Conservation (phyloP, 2,888 invertebrate species). For the Sarcophaga caerulescens region DNA sequence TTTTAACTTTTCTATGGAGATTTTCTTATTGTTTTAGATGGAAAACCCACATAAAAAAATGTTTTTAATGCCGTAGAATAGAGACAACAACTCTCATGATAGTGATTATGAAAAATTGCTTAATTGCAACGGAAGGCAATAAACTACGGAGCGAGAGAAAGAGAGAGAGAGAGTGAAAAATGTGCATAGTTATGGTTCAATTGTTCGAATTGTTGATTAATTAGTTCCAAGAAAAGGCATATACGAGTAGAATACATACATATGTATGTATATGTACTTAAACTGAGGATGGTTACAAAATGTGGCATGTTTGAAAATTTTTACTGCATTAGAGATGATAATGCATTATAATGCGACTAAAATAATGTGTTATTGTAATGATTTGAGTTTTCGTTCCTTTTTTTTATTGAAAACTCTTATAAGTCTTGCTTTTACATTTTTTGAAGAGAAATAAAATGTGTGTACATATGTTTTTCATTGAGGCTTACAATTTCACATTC, state of each 20-base stretch:
- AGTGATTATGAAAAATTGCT: constrained; percentile 67
- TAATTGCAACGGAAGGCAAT: constrained; percentile 55
- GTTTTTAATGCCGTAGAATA: constrained; percentile 5
- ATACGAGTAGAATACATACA: not conserved
- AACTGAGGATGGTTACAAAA: constrained; percentile 29
- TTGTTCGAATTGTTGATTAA: constrained; percentile 67
- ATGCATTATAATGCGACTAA: not conserved
- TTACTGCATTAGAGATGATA: constrained; percentile 7
- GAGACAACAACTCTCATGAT: constrained; percentile 13
- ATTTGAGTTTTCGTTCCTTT: not conserved
- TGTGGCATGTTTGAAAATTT: constrained; percentile 18
- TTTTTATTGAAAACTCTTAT: too few relatives aligned
- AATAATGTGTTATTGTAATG: not conserved
- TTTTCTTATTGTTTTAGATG: not conserved
- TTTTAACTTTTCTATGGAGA: not conserved
- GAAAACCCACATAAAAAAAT: constrained; percentile 48
- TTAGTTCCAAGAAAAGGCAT: constrained; percentile 59
- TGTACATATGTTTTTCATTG: too few relatives aligned
- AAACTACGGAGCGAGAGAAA: constrained; percentile 25
- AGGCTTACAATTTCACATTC: too few relatives aligned
- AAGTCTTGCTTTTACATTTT: too few relatives aligned
- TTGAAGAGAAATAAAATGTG: too few relatives aligned
- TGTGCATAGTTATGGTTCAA: constrained; percentile 64
- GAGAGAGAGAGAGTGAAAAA: not conserved
- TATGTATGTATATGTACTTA: not conserved